Conservation (phyloP, 1,140 invertebrate genomes). For the Drosophila chauvacae region DNA sequence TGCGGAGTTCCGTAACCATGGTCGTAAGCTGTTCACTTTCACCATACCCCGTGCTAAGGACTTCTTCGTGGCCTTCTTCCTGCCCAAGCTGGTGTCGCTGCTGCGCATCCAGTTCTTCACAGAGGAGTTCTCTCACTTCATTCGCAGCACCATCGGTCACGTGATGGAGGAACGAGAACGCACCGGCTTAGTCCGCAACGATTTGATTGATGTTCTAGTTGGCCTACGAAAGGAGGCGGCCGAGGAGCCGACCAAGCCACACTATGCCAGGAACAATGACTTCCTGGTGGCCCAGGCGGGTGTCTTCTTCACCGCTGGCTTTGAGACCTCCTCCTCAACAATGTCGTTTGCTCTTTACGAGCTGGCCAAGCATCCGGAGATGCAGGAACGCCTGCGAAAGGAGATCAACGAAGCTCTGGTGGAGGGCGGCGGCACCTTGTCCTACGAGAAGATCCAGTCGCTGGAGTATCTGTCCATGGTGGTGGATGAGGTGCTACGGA, state of each 20-base stretch:
- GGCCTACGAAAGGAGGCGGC: slow-evolving; percentile 73
- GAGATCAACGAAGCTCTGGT: slow-evolving; percentile 87
- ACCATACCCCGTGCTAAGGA: slow-evolving; percentile 85
- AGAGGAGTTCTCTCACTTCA: slow-evolving; percentile 60
- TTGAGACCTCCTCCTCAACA: slow-evolving; percentile 91
- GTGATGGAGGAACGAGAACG: slow-evolving; percentile 79
- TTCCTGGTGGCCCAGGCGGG: slow-evolving; percentile 88
- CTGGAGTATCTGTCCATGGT: slow-evolving; percentile 88
- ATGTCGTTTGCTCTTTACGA: slow-evolving; percentile 89
- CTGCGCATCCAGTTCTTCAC: slow-evolving; percentile 64
- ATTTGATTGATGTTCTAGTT: slow-evolving; percentile 85
- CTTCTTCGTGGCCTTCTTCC: slow-evolving; percentile 85
- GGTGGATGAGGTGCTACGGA: slow-evolving; percentile 85
- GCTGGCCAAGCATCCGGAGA: slow-evolving; percentile 88
- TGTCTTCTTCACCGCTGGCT: slow-evolving; percentile 90
- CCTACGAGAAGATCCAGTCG: slow-evolving; percentile 87
- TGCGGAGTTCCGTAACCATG: slow-evolving; percentile 84
- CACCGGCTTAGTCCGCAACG: slow-evolving; percentile 69
- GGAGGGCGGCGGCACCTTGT: slow-evolving; percentile 85
- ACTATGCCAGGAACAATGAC: slow-evolving; percentile 81
- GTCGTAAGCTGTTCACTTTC: slow-evolving; percentile 85
- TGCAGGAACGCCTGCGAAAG: slow-evolving; percentile 87
- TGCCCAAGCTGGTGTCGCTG: slow-evolving; percentile 74
- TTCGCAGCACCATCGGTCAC: slow-evolving; percentile 74
- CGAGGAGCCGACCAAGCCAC: slow-evolving; percentile 44